These are phyloP conservation scores for Ceuthmochares aereus DNA, from an alignment of 2,113 vertebrate species.

Conservation along the genomic window DNA sequence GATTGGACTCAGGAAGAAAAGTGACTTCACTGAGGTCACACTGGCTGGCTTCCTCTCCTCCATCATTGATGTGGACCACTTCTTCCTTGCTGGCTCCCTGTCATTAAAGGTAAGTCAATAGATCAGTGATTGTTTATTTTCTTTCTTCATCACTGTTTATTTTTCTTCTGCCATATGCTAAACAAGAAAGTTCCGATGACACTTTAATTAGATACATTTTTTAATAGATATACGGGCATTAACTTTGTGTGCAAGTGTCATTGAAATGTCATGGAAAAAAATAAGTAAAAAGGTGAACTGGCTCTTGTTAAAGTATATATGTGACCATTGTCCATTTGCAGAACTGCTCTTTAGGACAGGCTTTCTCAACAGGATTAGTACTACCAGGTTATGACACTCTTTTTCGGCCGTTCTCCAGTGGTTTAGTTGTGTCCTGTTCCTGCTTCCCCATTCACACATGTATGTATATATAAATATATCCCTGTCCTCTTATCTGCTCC, in stretches of 20 bases:
- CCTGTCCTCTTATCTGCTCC: not conserved
- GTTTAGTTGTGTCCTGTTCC: not conserved
- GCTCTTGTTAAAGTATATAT: not conserved
- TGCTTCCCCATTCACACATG: accelerated
- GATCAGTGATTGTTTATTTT: not conserved
- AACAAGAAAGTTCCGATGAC: not conserved
- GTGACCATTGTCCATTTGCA: not conserved
- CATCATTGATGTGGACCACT: conserved; percentile 93
- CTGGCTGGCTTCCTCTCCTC: conserved; percentile 92
- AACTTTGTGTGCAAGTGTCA: not conserved
- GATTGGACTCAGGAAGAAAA: conserved; percentile 89
- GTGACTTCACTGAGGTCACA: conserved; percentile 88
- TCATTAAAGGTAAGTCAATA: conserved; percentile 86
- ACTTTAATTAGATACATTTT: not conserved
- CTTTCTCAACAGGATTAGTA: not conserved
- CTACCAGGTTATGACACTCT: not conserved
- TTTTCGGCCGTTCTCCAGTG: not conserved
- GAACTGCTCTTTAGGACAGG: not conserved
- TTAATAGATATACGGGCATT: not conserved
- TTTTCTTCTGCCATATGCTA: not conserved
- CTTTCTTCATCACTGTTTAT: not conserved
- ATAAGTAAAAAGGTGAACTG: not conserved
- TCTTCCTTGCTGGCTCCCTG: conserved; percentile 89
- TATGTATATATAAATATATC: not conserved
- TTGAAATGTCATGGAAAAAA: not conserved